Evolutionary conservation across 2,888 invertebrate genomes (phyloP).

Genomic region (Hecatera dysodea): DNA sequence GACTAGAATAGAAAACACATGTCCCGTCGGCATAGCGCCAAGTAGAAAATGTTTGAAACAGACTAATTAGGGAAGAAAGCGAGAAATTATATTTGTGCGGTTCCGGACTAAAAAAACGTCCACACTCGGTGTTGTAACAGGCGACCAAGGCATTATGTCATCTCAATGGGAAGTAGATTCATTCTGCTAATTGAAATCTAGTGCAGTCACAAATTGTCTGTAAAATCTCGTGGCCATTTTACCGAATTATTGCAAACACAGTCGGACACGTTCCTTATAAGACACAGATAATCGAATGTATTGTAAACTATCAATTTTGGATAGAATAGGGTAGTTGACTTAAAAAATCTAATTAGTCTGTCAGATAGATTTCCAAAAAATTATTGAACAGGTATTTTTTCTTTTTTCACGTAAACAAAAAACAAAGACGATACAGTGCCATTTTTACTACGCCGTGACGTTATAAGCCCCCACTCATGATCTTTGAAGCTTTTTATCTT

Average conservation of each 20-base stretch:
- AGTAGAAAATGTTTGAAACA: conserved; percentile 35
- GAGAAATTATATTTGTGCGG: conserved; percentile 27
- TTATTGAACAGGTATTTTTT: no score
- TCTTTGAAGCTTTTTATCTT: no score
- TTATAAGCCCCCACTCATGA: no score
- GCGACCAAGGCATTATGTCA: conserved; percentile 5
- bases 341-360: no score
- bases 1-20: conserved; percentile 57
- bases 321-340: no score
- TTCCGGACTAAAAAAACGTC: conserved; percentile 35
- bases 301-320: no score
- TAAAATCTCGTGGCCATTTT: neutral
- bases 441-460: no score
- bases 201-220: neutral
- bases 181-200: conserved; percentile 10
- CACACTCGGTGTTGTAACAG: conserved; percentile 11
- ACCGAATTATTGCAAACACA: neutral
- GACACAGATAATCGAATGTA: no score
- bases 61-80: conserved; percentile 41
- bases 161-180: neutral
- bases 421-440: no score
- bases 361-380: no score
- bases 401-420: no score
- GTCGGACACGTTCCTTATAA: neutral
- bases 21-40: conserved; percentile 39